These are phyloP conservation scores for Arge pagana DNA, from an alignment of 2,888 invertebrate species.

Conservation along the genomic window DNA sequence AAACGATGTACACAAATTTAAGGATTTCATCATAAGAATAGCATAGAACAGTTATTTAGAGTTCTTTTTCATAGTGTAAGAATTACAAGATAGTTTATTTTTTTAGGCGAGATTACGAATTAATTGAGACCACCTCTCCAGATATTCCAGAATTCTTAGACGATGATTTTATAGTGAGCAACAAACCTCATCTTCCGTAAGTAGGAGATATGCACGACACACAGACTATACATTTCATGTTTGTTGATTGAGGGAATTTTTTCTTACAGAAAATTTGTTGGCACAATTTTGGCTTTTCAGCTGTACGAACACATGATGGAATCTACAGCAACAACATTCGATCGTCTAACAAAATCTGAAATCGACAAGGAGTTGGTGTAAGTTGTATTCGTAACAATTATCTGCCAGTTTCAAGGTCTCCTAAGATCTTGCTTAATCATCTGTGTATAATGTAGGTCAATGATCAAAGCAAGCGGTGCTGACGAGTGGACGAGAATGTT, in stretches of 20 bases:
- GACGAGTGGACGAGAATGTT: slow-evolving; percentile 40
- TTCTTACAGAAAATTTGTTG: slow-evolving; percentile 44
- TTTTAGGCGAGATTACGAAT: slow-evolving; percentile 43
- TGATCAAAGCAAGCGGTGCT: slow-evolving; percentile 40
- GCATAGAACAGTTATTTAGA: too few species aligned
- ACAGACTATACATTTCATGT: neutral
- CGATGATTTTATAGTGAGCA: slow-evolving; percentile 45
- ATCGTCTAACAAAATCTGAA: slow-evolving; percentile 30
- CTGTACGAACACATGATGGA: slow-evolving; percentile 45
- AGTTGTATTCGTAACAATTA: slow-evolving; percentile 28
- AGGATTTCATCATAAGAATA: too few species aligned
- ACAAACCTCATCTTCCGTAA: slow-evolving; percentile 51
- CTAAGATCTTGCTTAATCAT: neutral
- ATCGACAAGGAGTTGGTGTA: slow-evolving; percentile 41
- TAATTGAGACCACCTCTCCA: slow-evolving; percentile 28
- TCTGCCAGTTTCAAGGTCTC: neutral
- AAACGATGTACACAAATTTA: too few species aligned
- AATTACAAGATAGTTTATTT: slow-evolving; percentile 13
- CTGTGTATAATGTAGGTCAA: slow-evolving; percentile 34
- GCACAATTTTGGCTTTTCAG: slow-evolving; percentile 47
- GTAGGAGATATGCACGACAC: slow-evolving; percentile 27
- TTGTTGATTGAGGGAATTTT: neutral
- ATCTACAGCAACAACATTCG: slow-evolving; percentile 43
- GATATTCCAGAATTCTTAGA: slow-evolving; percentile 45
- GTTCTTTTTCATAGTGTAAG: too few species aligned